Conservation (phyloP, 2,797 vertebrate genomes). For the Enteromius anoplus region DNA sequence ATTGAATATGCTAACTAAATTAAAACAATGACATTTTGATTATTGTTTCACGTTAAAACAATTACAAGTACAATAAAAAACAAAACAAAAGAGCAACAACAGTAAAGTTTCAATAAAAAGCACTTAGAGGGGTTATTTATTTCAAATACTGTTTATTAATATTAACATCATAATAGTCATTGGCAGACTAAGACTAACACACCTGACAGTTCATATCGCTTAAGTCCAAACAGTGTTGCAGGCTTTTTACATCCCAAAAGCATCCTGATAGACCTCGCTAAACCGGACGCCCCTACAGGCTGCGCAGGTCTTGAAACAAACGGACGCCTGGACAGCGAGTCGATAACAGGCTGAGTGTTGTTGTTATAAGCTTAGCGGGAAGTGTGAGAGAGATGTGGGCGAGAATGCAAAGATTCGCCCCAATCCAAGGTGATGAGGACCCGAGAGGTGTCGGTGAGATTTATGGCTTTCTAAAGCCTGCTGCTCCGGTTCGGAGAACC, state of each 20-base stretch:
- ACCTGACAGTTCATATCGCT: background rate
- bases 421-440: conserved; percentile 64
- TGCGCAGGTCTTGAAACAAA: conserved; percentile 66
- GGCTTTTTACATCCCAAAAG: conserved; percentile 1
- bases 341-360: conserved; percentile 70
- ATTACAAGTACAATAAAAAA: background rate
- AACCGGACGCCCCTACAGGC: conserved; percentile 59
- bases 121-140: too few species aligned
- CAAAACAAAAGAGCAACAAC: too few species aligned
- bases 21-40: background rate
- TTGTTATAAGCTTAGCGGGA: conserved; percentile 70
- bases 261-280: background rate
- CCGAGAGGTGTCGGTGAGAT: conserved; percentile 64
- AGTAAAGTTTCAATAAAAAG: background rate
- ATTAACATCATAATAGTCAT: background rate
- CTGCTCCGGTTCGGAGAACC: conserved; percentile 45
- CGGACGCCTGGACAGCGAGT: conserved; percentile 68
- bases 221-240: background rate
- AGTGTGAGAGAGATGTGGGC: conserved; percentile 60
- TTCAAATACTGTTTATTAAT: background rate
- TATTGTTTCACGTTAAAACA: background rate
- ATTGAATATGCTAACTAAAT: background rate
- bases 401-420: conserved; percentile 57
- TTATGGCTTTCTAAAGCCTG: conserved; percentile 58
- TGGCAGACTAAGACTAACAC: background rate